Evolutionary conservation across 64 coral and sea anemone species (phyloP).

Genomic region (Porites lutea): DNA sequence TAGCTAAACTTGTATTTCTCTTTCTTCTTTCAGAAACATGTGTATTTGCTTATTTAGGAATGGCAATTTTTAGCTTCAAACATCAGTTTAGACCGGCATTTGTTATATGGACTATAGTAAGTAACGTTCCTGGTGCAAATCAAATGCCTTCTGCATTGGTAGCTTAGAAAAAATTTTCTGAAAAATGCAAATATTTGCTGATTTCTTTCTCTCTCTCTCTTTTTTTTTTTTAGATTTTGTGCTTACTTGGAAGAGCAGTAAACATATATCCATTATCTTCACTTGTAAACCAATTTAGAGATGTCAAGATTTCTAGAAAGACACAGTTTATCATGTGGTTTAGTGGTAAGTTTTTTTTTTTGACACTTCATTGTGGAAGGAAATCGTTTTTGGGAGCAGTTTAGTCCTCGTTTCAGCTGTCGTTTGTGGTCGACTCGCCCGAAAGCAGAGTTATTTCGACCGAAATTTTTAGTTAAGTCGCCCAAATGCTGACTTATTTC

Average conservation of each 20-base stretch:
- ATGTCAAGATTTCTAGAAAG: conserved; percentile 85
- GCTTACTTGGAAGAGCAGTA: conserved; percentile 86
- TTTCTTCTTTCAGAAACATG: conserved; percentile 89
- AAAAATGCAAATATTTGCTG: background rate
- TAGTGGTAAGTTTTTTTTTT: conserved; percentile 77
- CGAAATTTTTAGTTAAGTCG: too few species aligned
- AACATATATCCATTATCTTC: conserved; percentile 95
- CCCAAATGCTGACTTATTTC: too few species aligned
- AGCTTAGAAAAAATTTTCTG: too few species aligned
- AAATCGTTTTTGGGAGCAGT: background rate
- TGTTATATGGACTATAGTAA: conserved; percentile 98
- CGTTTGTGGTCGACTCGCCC: too few species aligned
- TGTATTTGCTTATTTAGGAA: conserved; percentile 98
- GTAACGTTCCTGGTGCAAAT: background rate
- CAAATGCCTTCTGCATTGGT: too few species aligned
- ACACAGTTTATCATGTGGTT: conserved; percentile 99
- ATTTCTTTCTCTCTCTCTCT: background rate
- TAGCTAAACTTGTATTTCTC: background rate
- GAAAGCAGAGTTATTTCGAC: too few species aligned
- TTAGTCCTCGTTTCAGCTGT: too few species aligned
- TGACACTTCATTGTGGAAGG: background rate
- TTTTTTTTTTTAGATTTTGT: conserved; percentile 77
- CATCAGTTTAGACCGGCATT: conserved; percentile 96
- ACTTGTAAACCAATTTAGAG: conserved; percentile 95
- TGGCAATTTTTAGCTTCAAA: conserved; percentile 99